Evolutionary conservation across 2,888 invertebrate species (phyloP), one percentile per base, ranked within the genome.

Genomic region (Stomorhina lunata): DNA sequence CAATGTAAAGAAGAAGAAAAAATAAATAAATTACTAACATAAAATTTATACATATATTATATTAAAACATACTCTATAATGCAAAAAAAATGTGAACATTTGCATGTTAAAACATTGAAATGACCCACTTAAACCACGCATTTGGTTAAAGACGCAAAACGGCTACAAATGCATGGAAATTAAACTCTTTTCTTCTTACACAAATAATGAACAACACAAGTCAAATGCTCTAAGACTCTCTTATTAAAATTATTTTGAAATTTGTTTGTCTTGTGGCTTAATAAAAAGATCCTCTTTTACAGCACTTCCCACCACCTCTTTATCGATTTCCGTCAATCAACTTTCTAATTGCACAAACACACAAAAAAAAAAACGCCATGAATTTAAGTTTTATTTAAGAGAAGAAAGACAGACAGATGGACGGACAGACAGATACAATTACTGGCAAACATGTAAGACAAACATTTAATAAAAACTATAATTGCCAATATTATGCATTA

Each of bases 321-420:
- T 82, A 84, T 84, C 84, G 79, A 79, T 84, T 84, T 79, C 63
- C 79, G 77, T 83, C 83, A 77, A 84, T 83, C 83, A 86, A 88
- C 88, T 89, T 89, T 89, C 89, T 89, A 89, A 89, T 88, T 88
- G 88, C 87, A 84, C 83, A 84, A 86, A 87, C n/a, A n/a, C n/a
- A n/a, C n/a, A n/a, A n/a, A n/a, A n/a, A n/a, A n/a, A n/a, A n/a
- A n/a, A n/a, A n/a, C n/a, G n/a, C n/a, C n/a, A n/a, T n/a, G n/a
- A n/a, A n/a, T n/a, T n/a, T n/a, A n/a, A n/a, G n/a, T n/a, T n/a
- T n/a, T n/a, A n/a, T n/a, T n/a, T n/a, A n/a, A n/a, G 45, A 57
- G 88, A 88, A 40, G 66, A 66, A 80, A 88, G 40, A 50, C 37
- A 50, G 7, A 59, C 61, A 53, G 27, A 45, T 48, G 27, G 12